Evolutionary conservation across 1,140 invertebrate genomes (phyloP), one percentile per base, ranked within the genome.

Genomic region (Pseudobourletiella spinata): DNA sequence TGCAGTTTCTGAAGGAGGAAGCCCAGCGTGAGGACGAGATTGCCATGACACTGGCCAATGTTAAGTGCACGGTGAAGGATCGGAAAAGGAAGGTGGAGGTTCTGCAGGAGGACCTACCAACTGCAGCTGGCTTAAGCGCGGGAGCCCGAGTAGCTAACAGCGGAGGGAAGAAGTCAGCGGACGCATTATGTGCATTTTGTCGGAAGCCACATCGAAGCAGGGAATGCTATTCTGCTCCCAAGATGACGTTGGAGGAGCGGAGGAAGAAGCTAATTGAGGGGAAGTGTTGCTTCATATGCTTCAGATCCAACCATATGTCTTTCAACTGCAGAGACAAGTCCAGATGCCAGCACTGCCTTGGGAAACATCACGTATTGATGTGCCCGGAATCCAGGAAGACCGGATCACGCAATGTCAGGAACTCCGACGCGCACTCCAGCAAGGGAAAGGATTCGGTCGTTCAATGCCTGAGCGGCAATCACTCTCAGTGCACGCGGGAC

Each of bases 141-240:
- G 44, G 26, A 22, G 46, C 46, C 18, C 16, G 46, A 48, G 18
- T 48, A 6, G 46, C 22, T 6, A 48, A 6, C 11, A 15, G 11
- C 22, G 46, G 24, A 6, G 11, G 22, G 6, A 48, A 25, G 16
- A 48, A 48, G 46, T 15, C 16, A 25, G 14, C 26, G 16, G 16
- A 30, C 1, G 24, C 1, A 0, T n/a, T 14, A 18, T 65, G 57
- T 43, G 35, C 60, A 8, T 65, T 65, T 25, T 65, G 62, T 60
- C 43, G 54, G 3, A 63, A 56, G n/a, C n/a, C 51, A 16, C 50
- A 63, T 32, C 20, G 55, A 2, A 56, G 56, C 18, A 20, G 28
- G 1, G 44, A 30, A 0, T 66, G 65, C n/a, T 6, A 20, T 1
- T 35, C 22, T 1, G 65, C 65, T 2, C 14, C 20, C 16, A 44